Conservation (phyloP, 2,113 vertebrate genomes). For the Dromas ardeola region DNA sequence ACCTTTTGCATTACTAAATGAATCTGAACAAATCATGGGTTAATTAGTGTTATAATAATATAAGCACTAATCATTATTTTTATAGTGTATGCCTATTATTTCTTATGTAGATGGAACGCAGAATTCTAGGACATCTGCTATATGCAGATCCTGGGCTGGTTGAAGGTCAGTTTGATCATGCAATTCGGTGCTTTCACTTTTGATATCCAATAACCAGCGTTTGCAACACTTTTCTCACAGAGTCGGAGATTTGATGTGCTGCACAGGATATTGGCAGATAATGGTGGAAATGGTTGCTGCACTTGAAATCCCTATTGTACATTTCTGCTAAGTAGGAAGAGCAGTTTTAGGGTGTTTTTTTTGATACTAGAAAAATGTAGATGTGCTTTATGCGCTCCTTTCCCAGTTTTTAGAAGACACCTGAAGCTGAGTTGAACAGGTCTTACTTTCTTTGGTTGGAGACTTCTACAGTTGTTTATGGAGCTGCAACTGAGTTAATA, state of each 20-base stretch:
- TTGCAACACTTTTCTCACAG: not conserved
- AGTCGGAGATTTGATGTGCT: not conserved
- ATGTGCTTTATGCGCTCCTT: not conserved
- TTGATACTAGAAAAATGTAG: not conserved
- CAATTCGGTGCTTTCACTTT: not conserved
- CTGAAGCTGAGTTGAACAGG: not conserved
- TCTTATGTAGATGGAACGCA: not conserved
- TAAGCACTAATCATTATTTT: not conserved
- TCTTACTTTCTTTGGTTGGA: not conserved
- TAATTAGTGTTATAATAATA: not conserved
- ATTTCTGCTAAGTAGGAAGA: not conserved
- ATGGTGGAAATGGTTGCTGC: not conserved
- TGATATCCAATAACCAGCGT: not conserved
- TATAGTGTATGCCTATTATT: rapidly evolving
- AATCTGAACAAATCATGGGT: not conserved
- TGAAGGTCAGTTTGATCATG: not conserved
- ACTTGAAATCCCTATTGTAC: not conserved
- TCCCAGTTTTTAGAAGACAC: not conserved
- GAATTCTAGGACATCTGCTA: not conserved
- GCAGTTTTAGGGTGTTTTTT: not conserved
- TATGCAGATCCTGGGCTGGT: not conserved
- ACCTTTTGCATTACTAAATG: not conserved
- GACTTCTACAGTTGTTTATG: not conserved
- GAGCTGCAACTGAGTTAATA: not conserved
- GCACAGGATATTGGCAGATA: not conserved